A percentile compares a stretch with the other conserved stretches of the same genome.
Conservation (phyloP, 2,113 vertebrate genomes). For the Eptatretus burgeri region DNA sequence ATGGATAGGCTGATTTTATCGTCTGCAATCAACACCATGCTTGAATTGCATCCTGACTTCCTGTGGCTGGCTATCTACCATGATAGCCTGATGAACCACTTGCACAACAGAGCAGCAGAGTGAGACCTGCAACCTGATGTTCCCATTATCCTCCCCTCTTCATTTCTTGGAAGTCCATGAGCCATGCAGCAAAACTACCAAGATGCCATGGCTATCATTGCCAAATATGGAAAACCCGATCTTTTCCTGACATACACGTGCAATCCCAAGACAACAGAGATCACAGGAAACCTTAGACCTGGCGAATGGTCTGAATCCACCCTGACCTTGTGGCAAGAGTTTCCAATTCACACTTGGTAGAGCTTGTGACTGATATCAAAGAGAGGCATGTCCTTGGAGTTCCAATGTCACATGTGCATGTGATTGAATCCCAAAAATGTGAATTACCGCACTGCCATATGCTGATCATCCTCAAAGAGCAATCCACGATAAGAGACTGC, state of each 20-base stretch:
- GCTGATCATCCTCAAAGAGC: not conserved
- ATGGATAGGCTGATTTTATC: not conserved
- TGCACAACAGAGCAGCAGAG: slow-evolving; percentile 4
- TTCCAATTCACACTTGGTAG: not conserved
- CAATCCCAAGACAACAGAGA: slow-evolving; percentile 2
- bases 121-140: not conserved
- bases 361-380: not conserved
- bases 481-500: not conserved
- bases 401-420: not conserved
- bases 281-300: not conserved
- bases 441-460: not conserved
- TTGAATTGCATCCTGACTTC: not conserved
- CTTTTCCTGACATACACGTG: not conserved
- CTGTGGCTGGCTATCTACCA: not conserved
- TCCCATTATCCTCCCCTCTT: not conserved
- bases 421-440: not conserved
- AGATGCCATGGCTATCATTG: not conserved
- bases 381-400: not conserved
- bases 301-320: not conserved
- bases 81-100: not conserved
- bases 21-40: not conserved
- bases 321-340: slow-evolving; percentile 1
- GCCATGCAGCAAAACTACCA: slow-evolving; percentile 2
- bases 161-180: slow-evolving; percentile 1
- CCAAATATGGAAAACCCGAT: not conserved